Percentiles rank a stretch among this genome's conserved stretches.
Conservation (phyloP, 2,888 invertebrate genomes). For the Tiphia femorata region DNA sequence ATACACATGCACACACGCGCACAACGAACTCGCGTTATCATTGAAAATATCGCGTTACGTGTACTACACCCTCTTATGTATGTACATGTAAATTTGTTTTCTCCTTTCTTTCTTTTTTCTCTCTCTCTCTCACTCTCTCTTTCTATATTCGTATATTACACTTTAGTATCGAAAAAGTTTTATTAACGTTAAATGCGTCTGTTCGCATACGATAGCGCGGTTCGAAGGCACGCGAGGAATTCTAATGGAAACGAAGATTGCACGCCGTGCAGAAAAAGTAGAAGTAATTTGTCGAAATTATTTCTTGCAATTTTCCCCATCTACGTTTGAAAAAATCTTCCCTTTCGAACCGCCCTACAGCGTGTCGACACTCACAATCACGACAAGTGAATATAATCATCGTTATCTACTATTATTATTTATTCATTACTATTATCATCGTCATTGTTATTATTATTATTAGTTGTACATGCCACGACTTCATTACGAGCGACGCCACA, state of each 20-base stretch:
- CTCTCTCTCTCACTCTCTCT: no score
- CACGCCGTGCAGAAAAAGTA: no score
- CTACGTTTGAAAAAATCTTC: no score
- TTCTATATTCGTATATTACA: constrained; percentile 48
- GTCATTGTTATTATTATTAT: no score
- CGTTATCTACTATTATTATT: neutral
- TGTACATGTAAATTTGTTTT: constrained; percentile 51
- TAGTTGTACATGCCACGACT: constrained; percentile 20
- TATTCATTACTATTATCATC: no score
- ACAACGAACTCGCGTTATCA: constrained; percentile 40
- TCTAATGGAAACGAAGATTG: no score
- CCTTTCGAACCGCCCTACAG: constrained; percentile 33
- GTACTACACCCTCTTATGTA: constrained; percentile 47
- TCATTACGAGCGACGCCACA: constrained; percentile 26
- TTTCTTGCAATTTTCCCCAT: neutral
- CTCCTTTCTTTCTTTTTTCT: no score
- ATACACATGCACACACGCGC: no score
- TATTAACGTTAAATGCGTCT: constrained; percentile 28
- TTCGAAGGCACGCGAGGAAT: neutral
- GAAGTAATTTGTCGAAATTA: no score
- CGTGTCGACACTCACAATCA: constrained; percentile 1
- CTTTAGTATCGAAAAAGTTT: constrained; percentile 50
- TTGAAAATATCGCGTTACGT: constrained; percentile 46
- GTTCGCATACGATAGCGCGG: neutral
- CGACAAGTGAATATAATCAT: neutral